Evolutionary conservation across 2,113 vertebrate species (phyloP).

Genomic region (Lanius collurio): DNA sequence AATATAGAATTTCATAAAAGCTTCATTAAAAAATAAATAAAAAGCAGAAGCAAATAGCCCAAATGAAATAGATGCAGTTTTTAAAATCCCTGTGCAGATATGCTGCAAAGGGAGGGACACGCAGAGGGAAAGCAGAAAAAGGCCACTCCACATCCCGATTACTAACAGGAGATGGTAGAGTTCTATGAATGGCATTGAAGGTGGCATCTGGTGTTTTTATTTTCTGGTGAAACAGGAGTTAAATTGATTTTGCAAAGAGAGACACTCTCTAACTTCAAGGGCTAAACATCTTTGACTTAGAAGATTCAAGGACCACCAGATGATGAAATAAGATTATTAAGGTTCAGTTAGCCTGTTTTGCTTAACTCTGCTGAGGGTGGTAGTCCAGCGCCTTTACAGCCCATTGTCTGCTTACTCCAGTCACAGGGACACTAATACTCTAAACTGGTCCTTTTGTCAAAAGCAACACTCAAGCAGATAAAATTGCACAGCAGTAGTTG

Average conservation of each 20-base stretch:
- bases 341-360: neutral
- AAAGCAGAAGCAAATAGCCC: constrained; percentile 25
- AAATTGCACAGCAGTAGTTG: neutral
- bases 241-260: neutral
- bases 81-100: neutral
- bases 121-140: neutral
- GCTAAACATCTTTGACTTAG: neutral
- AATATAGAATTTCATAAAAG: constrained; percentile 8
- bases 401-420: neutral
- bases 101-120: neutral
- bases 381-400: neutral
- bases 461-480: constrained; percentile 13
- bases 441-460: neutral
- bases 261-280: neutral
- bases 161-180: neutral
- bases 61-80: neutral
- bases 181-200: neutral
- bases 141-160: neutral
- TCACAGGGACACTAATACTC: neutral
- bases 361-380: neutral
- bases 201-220: neutral
- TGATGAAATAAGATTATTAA: neutral
- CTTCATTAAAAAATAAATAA: constrained; percentile 61
- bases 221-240: constrained; percentile 23
- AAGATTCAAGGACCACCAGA: neutral